A percentile compares a stretch with the other conserved stretches of the same genome.
Conservation (phyloP, 2,888 invertebrate genomes). For the Axea sp. region DNA sequence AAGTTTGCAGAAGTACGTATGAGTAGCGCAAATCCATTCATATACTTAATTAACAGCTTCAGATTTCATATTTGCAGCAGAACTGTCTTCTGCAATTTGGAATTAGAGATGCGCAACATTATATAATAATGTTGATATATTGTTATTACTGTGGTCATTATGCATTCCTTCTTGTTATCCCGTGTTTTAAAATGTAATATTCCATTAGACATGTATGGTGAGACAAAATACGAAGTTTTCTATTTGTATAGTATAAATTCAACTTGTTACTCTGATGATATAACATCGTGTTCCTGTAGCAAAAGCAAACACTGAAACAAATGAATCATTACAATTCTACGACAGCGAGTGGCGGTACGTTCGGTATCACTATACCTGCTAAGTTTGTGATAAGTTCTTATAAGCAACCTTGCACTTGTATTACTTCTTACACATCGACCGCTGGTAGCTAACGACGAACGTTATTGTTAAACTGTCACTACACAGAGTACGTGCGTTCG, state of each 20-base stretch:
- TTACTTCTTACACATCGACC: conserved; percentile 54
- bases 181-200: conserved; percentile 11
- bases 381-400: conserved; percentile 36
- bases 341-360: no score
- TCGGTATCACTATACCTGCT: neutral
- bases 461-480: conserved; percentile 25
- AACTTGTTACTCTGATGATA: no score
- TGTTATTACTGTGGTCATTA: conserved; percentile 8
- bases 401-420: conserved; percentile 58
- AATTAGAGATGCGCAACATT: conserved; percentile 9
- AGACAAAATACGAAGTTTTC: conserved; percentile 1
- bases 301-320: no score
- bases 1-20: conserved; percentile 16
- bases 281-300: no score
- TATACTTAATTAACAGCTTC: conserved; percentile 38
- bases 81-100: conserved; percentile 30
- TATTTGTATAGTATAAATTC: no score
- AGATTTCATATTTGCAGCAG: conserved; percentile 18
- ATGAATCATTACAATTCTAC: no score
- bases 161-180: conserved; percentile 9
- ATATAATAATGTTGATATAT: conserved; percentile 22
- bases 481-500: conserved; percentile 14
- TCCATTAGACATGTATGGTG: no score
- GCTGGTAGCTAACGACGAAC: conserved; percentile 2
- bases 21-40: conserved; percentile 12